Evolutionary conservation across 1,140 invertebrate genomes (phyloP).

Genomic region (Zaprionus kolodkinae): DNA sequence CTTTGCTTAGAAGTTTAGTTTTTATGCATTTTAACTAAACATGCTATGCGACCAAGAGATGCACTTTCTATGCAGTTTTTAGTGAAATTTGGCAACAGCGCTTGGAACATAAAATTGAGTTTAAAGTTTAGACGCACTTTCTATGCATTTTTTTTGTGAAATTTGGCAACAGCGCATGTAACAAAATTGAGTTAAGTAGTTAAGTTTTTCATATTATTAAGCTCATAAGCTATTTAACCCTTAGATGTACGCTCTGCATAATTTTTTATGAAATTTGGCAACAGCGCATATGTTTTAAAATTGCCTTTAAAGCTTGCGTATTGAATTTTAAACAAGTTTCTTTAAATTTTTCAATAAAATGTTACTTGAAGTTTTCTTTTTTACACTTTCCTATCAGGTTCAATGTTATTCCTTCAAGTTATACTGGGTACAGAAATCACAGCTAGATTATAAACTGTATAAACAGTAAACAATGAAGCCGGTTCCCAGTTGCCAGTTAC

Average conservation of each 20-base stretch:
- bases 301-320: not conserved
- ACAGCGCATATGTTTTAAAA: not conserved
- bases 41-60: not conserved
- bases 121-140: not conserved
- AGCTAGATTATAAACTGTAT: slow-evolving; percentile 5
- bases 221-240: no score
- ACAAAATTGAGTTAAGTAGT: not conserved
- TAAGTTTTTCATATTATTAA: no score
- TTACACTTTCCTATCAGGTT: not conserved
- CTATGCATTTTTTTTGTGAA: not conserved
- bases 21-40: no score
- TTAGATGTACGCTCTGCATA: no score
- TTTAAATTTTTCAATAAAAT: not conserved
- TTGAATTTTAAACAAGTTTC: not conserved
- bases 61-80: not conserved
- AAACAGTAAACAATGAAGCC: slow-evolving; percentile 59
- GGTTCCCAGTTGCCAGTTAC: slow-evolving; percentile 32
- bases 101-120: not conserved
- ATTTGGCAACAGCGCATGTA: not conserved
- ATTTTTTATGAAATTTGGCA: not conserved
- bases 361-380: not conserved
- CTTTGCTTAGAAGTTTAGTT: not conserved
- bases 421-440: slow-evolving; percentile 18
- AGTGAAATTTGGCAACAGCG: not conserved
- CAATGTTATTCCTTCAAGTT: not conserved